Percentiles rank a stretch among this genome's conserved stretches.
phyloP scores from a whole-genome alignment of 2,888 invertebrate genomes.

The Mantis religiosa region DNA sequence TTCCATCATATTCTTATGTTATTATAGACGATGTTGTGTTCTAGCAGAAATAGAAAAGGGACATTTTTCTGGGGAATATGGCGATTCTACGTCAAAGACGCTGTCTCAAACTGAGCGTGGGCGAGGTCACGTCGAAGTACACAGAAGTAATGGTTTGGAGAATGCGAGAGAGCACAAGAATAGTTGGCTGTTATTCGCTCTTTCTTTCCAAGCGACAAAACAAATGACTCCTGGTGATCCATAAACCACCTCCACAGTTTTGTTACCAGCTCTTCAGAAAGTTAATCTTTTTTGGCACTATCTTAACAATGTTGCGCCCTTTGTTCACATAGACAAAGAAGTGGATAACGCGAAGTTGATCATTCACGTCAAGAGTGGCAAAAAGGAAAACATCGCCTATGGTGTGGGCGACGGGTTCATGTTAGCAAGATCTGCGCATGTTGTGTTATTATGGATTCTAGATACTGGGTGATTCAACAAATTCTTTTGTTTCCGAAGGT shows the following conservation, averaged over 20 bases:
- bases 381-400: too few species aligned
- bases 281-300: neutral
- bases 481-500: too few species aligned
- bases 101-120: neutral
- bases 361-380: neutral
- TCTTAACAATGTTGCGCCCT: neutral
- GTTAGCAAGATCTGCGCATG: too few species aligned
- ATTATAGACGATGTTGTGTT: too few species aligned
- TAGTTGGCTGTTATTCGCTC: neutral
- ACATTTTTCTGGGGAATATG: too few species aligned
- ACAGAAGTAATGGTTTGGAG: neutral
- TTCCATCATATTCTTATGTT: too few species aligned
- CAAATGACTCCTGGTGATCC: neutral
- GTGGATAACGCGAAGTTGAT: neutral
- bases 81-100: neutral
- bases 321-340: neutral
- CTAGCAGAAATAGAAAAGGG: too few species aligned
- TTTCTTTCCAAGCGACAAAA: neutral
- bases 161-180: neutral
- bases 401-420: too few species aligned
- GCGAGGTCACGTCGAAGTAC: neutral
- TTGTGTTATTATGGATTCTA: too few species aligned
- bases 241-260: neutral
- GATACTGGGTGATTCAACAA: too few species aligned
- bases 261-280: neutral